Conservation (phyloP, 2,113 vertebrate genomes). For the Alethe castanea region DNA sequence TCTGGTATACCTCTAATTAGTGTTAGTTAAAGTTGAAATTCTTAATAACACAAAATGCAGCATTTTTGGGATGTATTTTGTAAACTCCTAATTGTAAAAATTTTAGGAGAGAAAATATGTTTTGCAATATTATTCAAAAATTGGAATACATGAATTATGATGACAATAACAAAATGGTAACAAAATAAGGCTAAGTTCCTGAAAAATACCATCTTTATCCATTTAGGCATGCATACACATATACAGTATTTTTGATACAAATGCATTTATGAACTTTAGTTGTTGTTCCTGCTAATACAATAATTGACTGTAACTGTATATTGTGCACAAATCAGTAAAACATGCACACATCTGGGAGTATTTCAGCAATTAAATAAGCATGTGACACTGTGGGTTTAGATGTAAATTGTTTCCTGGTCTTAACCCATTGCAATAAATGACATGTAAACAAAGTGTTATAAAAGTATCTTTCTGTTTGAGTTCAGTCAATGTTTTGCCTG, state of each 20-base stretch:
- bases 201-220: neutral
- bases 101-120: neutral
- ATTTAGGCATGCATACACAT: neutral
- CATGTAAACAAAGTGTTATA: neutral
- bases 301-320: neutral
- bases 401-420: slow-evolving; percentile 1
- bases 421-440: neutral
- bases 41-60: slow-evolving; percentile 33
- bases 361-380: slow-evolving; percentile 14
- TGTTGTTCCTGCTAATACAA: slow-evolving; percentile 1
- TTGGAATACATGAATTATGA: neutral
- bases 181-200: neutral
- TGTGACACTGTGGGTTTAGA: neutral
- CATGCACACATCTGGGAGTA: neutral
- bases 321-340: neutral
- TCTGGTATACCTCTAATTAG: slow-evolving; percentile 68
- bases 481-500: neutral
- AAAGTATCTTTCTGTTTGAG: neutral
- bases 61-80: neutral
- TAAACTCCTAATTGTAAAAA: neutral
- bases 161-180: neutral
- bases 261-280: neutral
- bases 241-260: neutral
- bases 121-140: neutral
- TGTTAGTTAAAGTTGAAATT: slow-evolving; percentile 62